Conservation (phyloP, 2,888 invertebrate species). For the Lordiphosa andalusiaca region DNA sequence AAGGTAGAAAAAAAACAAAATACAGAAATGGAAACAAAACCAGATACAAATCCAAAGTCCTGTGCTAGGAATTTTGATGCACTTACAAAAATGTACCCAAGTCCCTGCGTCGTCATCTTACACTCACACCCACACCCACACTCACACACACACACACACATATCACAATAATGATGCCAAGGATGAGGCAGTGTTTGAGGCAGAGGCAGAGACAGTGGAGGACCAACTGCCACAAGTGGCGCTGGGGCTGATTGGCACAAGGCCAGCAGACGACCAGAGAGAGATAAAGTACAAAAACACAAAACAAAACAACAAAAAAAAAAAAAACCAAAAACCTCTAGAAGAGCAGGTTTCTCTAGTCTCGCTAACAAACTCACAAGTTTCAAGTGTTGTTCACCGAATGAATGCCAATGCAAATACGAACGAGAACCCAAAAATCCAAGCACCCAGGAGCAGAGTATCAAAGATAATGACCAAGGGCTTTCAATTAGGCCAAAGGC, state of each 20-base stretch:
- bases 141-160: slow-evolving; percentile 9
- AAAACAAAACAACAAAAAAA: too few relatives aligned
- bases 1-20: slow-evolving; percentile 11
- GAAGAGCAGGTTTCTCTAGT: slow-evolving; percentile 12
- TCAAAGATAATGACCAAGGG: slow-evolving; percentile 68
- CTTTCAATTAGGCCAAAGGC: slow-evolving; percentile 56
- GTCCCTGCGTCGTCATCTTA: slow-evolving; percentile 15
- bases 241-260: slow-evolving; percentile 67
- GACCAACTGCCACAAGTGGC: slow-evolving; percentile 67
- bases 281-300: slow-evolving; percentile 5
- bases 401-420: slow-evolving; percentile 32
- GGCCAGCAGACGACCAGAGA: slow-evolving; percentile 43
- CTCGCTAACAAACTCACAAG: slow-evolving; percentile 54
- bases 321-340: slow-evolving; percentile 6
- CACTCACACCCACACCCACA: slow-evolving; percentile 11
- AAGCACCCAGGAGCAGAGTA: slow-evolving; percentile 11
- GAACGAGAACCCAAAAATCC: slow-evolving; percentile 23
- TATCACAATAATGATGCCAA: slow-evolving; percentile 52
- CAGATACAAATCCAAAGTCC: slow-evolving; percentile 51
- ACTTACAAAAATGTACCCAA: slow-evolving; percentile 50
- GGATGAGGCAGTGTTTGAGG: background rate
- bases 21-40: slow-evolving; percentile 29
- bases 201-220: background rate
- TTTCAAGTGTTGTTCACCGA: slow-evolving; percentile 52
- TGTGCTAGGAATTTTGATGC: slow-evolving; percentile 69